phyloP scores from a whole-genome alignment of 2,113 vertebrate species.

The Anhinga anhinga region DNA sequence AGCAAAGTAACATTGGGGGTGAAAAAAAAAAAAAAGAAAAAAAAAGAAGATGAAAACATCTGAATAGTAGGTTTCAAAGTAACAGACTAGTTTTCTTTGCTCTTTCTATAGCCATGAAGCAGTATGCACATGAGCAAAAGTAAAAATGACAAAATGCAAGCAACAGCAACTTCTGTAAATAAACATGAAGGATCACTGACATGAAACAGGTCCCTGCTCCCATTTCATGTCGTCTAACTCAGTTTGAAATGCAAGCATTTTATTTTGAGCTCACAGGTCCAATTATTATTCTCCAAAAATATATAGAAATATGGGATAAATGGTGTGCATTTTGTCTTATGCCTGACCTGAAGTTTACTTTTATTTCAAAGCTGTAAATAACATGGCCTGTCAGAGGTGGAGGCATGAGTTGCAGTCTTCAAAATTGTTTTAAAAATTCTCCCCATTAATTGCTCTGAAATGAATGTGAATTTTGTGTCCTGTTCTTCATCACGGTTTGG shows the following conservation, averaged over 20 bases:
- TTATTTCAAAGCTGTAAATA: background rate
- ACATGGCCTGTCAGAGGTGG: background rate
- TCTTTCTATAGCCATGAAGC: background rate
- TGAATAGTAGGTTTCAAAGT: background rate
- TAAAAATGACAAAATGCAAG: slow-evolving; percentile 9
- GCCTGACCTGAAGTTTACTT: background rate
- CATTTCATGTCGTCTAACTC: background rate
- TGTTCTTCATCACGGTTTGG: background rate
- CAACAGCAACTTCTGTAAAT: background rate
- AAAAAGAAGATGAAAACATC: background rate
- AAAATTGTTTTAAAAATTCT: background rate
- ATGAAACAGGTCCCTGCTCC: background rate
- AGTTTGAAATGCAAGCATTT: background rate
- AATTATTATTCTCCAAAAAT: background rate
- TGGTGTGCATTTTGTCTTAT: background rate
- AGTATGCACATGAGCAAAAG: background rate
- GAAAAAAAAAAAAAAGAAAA: fast-evolving
- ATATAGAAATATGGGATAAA: background rate
- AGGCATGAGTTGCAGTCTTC: background rate
- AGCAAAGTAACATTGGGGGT: background rate
- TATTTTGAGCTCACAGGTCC: background rate
- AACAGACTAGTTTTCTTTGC: background rate
- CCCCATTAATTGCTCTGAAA: background rate
- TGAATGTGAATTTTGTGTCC: background rate
- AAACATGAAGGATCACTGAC: slow-evolving; percentile 1